Evolutionary conservation across 2,113 vertebrate genomes (phyloP), one percentile per base, ranked within the genome.

Genomic region (Labrus mixtus): DNA sequence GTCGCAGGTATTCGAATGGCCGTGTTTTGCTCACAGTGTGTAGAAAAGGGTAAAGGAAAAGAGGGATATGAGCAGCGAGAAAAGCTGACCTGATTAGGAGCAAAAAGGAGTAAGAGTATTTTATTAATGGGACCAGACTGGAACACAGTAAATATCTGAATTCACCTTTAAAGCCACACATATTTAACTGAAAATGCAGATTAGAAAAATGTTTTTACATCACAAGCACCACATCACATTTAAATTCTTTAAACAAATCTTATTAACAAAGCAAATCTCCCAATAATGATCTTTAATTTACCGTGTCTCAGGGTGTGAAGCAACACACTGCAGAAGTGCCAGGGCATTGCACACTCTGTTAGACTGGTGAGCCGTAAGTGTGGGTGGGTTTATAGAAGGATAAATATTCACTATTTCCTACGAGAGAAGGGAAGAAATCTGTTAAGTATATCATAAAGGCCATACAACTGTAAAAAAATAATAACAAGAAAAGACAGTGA

Each of bases 341-440:
- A 98, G 92, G 63, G 97, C 97, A 60, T 98, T 98, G 86, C 97
- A 98, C 66, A 98, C 97, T 93, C 97, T 94, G 89, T 98, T 98
- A 68, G 97, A 98, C 48, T 98, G 97, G 90, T 98, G 97, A 54
- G 97, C 97, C 56, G 97, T 98, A 91, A 98, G 93, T 10, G 97
- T 98, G 0, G 97, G 96, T 45, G 97, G 97, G 81, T 98, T 98
- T 87, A 98, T 98, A 11, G 97, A 98, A 39, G 97, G 97, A 74
- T 98, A 98, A 90, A 98, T 98, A 95, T 98, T 98, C 84, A 98
- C 97, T 74, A 98, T 98, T 94, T 98, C 97, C 97, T 98, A 72
- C 25, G 56, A 69, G 67, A 29, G 33, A 78, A 12, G n/a, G 1
- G 25, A 6, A 29, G 2, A 41, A 69, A 64, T 39, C 16, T 23